A percentile compares a stretch with the other conserved stretches of the same genome.
Evolutionary conservation across 2,113 vertebrate species (phyloP).

Genomic region (Cyprinus carpio): DNA sequence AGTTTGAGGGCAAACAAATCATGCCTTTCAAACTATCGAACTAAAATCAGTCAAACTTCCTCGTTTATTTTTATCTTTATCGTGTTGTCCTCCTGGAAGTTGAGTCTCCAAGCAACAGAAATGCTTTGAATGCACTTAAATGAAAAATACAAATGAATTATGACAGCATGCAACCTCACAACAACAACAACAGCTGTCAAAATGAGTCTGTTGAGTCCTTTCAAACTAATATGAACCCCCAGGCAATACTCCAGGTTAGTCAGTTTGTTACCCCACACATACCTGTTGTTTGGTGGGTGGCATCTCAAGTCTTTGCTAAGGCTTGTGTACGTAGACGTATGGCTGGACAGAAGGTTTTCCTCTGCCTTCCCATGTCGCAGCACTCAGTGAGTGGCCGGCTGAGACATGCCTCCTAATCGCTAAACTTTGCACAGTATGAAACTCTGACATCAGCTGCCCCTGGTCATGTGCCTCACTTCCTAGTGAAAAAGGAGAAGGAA

Average conservation of each 20-base stretch:
- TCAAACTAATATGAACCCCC: background rate
- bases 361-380: slow-evolving; percentile 59
- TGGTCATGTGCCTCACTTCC: slow-evolving; percentile 79
- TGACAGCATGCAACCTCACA: background rate
- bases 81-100: background rate
- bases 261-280: slow-evolving; percentile 43
- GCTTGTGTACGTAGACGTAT: slow-evolving; percentile 12
- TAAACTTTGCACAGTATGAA: slow-evolving; percentile 74
- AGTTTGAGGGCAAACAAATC: background rate
- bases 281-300: slow-evolving; percentile 68
- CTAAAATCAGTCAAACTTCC: slow-evolving; percentile 19
- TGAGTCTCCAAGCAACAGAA: background rate
- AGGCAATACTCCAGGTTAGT: background rate
- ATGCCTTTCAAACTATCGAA: background rate
- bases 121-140: background rate
- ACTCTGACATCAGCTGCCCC: slow-evolving; percentile 70
- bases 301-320: slow-evolving; percentile 58
- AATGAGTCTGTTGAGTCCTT: background rate
- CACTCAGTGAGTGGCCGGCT: slow-evolving; percentile 59
- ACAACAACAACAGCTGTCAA: background rate
- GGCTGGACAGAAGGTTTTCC: slow-evolving; percentile 41
- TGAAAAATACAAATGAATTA: background rate
- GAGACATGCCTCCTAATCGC: slow-evolving; percentile 56
- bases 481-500: slow-evolving; percentile 71
- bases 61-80: slow-evolving; percentile 20